These are phyloP conservation scores for Nesogale talazaci DNA, from an alignment of 2,113 vertebrate species.

Conservation along the genomic window DNA sequence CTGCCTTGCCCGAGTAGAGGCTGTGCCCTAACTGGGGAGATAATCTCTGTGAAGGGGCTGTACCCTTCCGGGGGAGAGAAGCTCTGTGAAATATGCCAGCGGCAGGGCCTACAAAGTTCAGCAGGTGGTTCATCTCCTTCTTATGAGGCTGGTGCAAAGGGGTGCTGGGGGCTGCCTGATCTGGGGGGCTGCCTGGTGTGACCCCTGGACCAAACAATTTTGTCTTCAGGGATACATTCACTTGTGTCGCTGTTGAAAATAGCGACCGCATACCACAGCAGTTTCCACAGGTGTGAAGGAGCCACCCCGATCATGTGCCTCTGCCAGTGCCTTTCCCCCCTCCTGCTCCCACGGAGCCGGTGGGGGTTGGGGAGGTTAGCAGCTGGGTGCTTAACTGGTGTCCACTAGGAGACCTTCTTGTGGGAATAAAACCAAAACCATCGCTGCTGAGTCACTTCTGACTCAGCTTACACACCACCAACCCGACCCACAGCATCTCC, in stretches of 20 bases:
- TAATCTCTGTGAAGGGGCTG: too few relatives aligned
- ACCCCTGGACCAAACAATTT: too few relatives aligned
- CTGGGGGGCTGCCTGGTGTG: too few relatives aligned
- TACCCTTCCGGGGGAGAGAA: too few relatives aligned
- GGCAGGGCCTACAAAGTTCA: too few relatives aligned
- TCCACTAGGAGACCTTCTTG: neutral
- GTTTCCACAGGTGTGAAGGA: neutral
- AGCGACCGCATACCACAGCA: neutral
- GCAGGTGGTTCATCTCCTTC: too few relatives aligned
- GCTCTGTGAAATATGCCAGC: too few relatives aligned
- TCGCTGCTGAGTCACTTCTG: neutral
- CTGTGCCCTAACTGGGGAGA: too few relatives aligned
- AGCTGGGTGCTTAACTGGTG: neutral
- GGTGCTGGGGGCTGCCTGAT: too few relatives aligned
- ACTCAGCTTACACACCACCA: neutral
- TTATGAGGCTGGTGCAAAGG: too few relatives aligned
- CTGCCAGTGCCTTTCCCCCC: neutral
- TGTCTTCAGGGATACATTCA: neutral
- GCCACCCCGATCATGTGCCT: neutral
- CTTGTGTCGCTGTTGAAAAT: too few relatives aligned
- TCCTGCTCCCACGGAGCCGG: neutral
- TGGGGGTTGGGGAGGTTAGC: neutral
- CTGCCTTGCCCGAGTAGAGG: too few relatives aligned
- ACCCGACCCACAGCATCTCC: neutral
- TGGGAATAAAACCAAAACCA: neutral